A percentile compares a stretch with the other conserved stretches of the same genome.
These are phyloP conservation scores for Hyles lineata DNA, from an alignment of 2,888 invertebrate species.

Conservation along the genomic window DNA sequence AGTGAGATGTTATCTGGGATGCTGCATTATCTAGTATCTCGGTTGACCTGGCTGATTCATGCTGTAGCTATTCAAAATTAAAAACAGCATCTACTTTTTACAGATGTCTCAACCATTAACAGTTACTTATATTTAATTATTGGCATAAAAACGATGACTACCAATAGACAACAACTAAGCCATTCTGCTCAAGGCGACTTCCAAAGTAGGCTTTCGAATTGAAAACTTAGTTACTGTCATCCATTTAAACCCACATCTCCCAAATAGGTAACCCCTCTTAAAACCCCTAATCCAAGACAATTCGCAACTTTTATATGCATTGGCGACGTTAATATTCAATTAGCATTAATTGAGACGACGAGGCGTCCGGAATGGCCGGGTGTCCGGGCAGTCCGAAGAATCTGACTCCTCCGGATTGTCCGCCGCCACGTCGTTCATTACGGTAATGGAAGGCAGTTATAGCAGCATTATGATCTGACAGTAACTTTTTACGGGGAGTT, in stretches of 20 bases:
- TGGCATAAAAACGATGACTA: too few species aligned
- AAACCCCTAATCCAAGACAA: constrained; percentile 32
- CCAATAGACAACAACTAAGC: not conserved
- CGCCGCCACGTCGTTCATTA: constrained; percentile 75
- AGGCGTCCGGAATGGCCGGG: constrained; percentile 40
- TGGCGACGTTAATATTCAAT: constrained; percentile 75
- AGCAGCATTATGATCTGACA: constrained; percentile 49
- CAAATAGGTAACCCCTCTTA: not conserved
- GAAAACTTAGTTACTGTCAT: not conserved
- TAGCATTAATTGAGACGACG: constrained; percentile 72
- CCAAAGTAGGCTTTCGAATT: not conserved
- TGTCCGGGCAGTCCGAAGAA: not conserved
- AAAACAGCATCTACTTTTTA: too few species aligned
- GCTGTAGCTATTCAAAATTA: too few species aligned
- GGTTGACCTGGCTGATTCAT: too few species aligned
- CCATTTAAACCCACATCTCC: not conserved
- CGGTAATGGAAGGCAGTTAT: constrained; percentile 73
- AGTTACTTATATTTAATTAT: too few species aligned
- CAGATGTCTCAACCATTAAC: too few species aligned
- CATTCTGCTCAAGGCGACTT: too few species aligned
- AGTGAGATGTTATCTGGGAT: too few species aligned
- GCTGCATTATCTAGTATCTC: too few species aligned
- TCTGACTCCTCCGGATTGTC: not conserved
- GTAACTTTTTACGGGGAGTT: constrained; percentile 57
- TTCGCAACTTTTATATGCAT: constrained; percentile 44